phyloP scores from a whole-genome alignment of 2,113 vertebrate genomes.

The Chrysochloris asiatica region DNA sequence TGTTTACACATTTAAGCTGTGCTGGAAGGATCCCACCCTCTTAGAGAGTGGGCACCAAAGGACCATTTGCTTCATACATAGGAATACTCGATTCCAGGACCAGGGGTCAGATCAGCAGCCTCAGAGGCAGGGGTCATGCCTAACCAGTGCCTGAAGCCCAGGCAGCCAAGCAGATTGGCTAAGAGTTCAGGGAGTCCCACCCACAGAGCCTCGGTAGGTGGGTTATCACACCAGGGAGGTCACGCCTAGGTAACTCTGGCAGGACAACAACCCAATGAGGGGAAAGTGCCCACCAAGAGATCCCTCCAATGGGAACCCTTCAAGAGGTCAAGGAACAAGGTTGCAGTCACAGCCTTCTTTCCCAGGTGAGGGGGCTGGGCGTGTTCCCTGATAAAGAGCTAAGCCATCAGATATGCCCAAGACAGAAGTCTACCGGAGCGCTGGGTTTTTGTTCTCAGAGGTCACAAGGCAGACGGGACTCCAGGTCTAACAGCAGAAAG shows the following conservation, averaged over 20 bases:
- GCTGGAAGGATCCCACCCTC: background rate
- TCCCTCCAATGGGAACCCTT: background rate
- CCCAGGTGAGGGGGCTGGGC: rapidly evolving
- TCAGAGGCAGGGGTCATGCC: background rate
- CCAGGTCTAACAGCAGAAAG: background rate
- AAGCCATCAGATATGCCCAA: too few species aligned
- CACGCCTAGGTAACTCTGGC: background rate
- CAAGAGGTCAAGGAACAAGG: background rate
- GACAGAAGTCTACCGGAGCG: background rate
- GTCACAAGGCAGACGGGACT: background rate
- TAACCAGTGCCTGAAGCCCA: background rate
- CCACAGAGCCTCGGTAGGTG: too few species aligned
- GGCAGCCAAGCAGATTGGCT: rapidly evolving
- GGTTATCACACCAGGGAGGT: rapidly evolving
- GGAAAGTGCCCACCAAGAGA: too few species aligned
- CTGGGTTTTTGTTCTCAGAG: background rate
- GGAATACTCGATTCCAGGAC: too few species aligned
- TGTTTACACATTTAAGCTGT: background rate
- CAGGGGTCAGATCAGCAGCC: background rate
- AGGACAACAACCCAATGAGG: too few species aligned
- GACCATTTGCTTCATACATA: background rate
- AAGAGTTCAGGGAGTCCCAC: too few species aligned
- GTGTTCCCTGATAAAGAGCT: background rate
- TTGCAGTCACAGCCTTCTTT: background rate
- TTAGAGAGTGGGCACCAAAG: background rate